phyloP scores from a whole-genome alignment of 2,113 vertebrate species.

The Chaetodon trifascialis region DNA sequence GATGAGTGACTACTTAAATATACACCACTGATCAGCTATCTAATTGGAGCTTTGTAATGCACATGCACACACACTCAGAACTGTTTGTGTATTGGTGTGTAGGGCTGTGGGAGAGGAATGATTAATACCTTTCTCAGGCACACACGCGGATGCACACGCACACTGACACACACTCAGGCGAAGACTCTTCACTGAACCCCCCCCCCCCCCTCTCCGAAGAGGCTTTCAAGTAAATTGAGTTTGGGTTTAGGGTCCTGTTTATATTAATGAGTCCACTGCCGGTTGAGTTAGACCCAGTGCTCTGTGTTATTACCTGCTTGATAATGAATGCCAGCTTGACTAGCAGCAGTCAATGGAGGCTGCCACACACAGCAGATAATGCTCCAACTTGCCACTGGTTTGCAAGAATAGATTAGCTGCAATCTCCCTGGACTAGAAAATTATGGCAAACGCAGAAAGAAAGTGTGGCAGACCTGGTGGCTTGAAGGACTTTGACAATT shows the following conservation, averaged over 20 bases:
- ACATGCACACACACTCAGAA: slow-evolving; percentile 39
- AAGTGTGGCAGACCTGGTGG: neutral
- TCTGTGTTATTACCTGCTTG: slow-evolving; percentile 79
- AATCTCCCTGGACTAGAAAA: slow-evolving; percentile 40
- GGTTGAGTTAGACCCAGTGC: slow-evolving; percentile 72
- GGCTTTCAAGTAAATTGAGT: slow-evolving; percentile 84
- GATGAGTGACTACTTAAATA: slow-evolving; percentile 73
- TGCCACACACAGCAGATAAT: slow-evolving; percentile 52
- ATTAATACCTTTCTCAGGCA: slow-evolving; percentile 75
- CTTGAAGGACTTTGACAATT: slow-evolving; percentile 24
- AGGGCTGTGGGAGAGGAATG: slow-evolving; percentile 62
- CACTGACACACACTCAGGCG: slow-evolving; percentile 10
- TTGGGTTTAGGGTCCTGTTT: slow-evolving; percentile 83
- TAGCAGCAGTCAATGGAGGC: slow-evolving; percentile 64
- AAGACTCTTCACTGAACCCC: slow-evolving; percentile 65
- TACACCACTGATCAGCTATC: slow-evolving; percentile 71
- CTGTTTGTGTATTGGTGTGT: slow-evolving; percentile 49
- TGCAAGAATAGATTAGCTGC: slow-evolving; percentile 54
- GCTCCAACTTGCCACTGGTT: slow-evolving; percentile 53
- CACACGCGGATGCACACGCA: slow-evolving; percentile 20
- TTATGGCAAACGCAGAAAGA: slow-evolving; percentile 28
- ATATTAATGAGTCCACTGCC: slow-evolving; percentile 79
- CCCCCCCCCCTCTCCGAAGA: slow-evolving; percentile 71
- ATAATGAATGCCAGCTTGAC: slow-evolving; percentile 80
- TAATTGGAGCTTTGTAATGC: slow-evolving; percentile 80